Evolutionary conservation across 1,140 invertebrate species (phyloP).

Genomic region (Anoplolepis gracilipes): DNA sequence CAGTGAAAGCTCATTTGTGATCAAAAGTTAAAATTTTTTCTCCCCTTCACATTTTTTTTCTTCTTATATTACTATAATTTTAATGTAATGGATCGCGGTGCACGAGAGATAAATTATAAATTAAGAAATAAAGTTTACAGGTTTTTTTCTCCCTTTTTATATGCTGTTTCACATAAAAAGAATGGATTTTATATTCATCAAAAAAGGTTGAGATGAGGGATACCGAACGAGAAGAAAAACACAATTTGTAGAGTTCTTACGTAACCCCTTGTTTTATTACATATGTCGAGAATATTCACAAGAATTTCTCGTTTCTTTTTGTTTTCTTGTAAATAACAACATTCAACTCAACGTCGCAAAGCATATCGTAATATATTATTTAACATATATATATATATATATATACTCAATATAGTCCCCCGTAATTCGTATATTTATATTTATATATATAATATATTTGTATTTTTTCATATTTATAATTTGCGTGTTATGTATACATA

Average conservation of each 20-base stretch:
- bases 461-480: conserved; percentile 77
- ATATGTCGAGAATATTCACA: conserved; percentile 81
- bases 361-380: conserved; percentile 81
- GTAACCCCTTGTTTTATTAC: conserved; percentile 81
- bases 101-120: not conserved
- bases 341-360: conserved; percentile 84
- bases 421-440: conserved; percentile 75
- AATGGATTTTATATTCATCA: not conserved
- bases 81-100: not conserved
- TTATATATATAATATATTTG: conserved; percentile 71
- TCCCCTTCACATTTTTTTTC: not conserved
- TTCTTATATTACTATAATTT: not conserved
- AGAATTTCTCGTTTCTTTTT: conserved; percentile 77
- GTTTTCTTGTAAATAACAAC: conserved; percentile 81
- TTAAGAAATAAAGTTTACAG: not conserved
- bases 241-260: conserved; percentile 60
- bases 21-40: not conserved
- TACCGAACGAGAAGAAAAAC: not conserved
- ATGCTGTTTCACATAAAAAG: not conserved
- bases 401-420: conserved; percentile 69
- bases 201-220: not conserved
- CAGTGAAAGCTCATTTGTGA: too few relatives aligned
- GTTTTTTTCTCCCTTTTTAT: not conserved
- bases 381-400: conserved; percentile 81
- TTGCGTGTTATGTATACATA: conserved; percentile 77